Base-by-base conservation (phyloP, 2,797 vertebrate genomes). In the Sebastiscus tertius region DNA sequence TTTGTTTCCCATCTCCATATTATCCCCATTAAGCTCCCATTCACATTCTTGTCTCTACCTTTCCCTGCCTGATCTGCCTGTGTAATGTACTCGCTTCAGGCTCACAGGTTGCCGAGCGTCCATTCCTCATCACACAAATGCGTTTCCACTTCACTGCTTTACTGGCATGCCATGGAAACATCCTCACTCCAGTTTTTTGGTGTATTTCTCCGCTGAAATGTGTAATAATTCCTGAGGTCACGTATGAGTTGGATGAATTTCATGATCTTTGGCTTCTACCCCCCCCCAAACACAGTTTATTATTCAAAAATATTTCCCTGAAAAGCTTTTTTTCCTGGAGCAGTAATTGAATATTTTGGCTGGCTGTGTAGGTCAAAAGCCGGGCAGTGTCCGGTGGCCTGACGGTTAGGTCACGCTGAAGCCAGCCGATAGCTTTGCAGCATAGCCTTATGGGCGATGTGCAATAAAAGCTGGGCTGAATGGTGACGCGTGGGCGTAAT, bases 1-100 rank as follows among this genome's bases (percentile, higher is more conserved):
- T 87, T 86, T 85, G 64, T 88, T 85, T 82, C 22, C 75, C 27
- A 80, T 89, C 79, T 90, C 69, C 82, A 81, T 87, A 82, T 89
- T 80, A 74, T 86, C 77, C 80, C 87, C 72, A 81, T 93, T 87
- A 85, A n/a, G 54, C 58, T 73, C 64, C 75, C 59, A 81, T 89
- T 89, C 66, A 33, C 78, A 88, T 83, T 88, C 85, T 62, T n/a
- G 76, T 75, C 83, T 77, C 49, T 66, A 10, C 42, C 76, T 56
- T 77, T 61, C 24, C 33, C 67, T 80, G 58, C 58, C 79, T 77
- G 81, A 70, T 64, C 80, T 80, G 80, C 64, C 76, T 82, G 86
- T 49, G 31, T 85, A 84, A 88, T 88, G 76, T 24, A 20, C 58
- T 74, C 1, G 79, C 90, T 88, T 46, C 73, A 62, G 90, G 89